Evolutionary conservation across 2,113 vertebrate genomes (phyloP).

Genomic region (Elephas maximus): DNA sequence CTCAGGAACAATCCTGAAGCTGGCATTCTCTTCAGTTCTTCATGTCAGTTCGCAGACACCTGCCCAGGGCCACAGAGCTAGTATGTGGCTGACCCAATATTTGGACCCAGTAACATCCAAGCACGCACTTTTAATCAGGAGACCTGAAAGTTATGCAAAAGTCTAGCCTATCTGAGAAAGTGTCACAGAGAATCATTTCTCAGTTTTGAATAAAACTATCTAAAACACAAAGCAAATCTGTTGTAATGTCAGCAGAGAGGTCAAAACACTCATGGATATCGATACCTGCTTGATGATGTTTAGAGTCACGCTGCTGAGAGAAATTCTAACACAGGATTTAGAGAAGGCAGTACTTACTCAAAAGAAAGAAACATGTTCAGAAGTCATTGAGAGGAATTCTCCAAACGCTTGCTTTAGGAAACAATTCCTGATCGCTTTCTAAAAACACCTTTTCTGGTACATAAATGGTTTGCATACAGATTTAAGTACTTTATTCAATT

Average conservation of each 20-base stretch:
- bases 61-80: background rate
- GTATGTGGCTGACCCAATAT: background rate
- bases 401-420: conserved; percentile 25
- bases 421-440: conserved; percentile 59
- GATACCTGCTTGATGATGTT: background rate
- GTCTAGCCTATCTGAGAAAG: background rate
- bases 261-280: background rate
- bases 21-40: background rate
- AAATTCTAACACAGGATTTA: background rate
- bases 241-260: background rate
- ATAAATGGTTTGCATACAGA: conserved; percentile 30
- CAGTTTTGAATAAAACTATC: conserved; percentile 28
- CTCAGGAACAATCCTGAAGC: rapidly evolving
- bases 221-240: background rate
- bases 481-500: conserved; percentile 4
- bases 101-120: background rate
- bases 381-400: conserved; percentile 34
- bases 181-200: background rate
- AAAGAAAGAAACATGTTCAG: conserved; percentile 54
- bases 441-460: background rate
- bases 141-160: background rate
- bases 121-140: background rate
- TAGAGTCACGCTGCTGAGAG: background rate
- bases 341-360: conserved; percentile 5
- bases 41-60: background rate